These are phyloP conservation scores for Brotula barbata DNA, from an alignment of 2,797 vertebrate species.

Conservation along the genomic window DNA sequence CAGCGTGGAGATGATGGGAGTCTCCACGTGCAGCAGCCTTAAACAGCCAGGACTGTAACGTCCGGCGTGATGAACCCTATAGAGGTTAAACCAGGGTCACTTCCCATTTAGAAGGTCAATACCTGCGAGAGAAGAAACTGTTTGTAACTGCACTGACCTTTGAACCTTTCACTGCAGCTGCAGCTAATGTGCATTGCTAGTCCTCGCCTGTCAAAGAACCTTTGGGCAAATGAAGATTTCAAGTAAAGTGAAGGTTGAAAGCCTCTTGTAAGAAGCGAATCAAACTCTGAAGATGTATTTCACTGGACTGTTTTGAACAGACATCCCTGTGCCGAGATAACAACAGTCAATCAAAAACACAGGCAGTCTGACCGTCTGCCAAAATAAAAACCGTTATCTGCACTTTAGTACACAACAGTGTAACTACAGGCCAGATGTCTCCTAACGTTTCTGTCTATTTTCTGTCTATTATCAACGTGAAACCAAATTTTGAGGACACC, in stretches of 20 bases:
- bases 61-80: neutral
- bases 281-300: slow-evolving; percentile 27
- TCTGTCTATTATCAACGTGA: no score
- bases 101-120: slow-evolving; percentile 28
- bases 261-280: slow-evolving; percentile 53
- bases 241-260: slow-evolving; percentile 51
- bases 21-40: slow-evolving; percentile 7
- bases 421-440: no score
- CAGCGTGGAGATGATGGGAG: neutral
- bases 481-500: no score
- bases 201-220: slow-evolving; percentile 36
- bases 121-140: slow-evolving; percentile 10
- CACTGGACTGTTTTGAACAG: slow-evolving; percentile 30
- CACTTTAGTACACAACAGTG: no score
- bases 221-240: slow-evolving; percentile 56
- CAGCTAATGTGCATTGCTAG: neutral
- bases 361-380: slow-evolving; percentile 27
- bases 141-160: neutral
- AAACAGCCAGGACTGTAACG: slow-evolving; percentile 9
- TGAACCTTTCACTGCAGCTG: neutral
- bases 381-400: no score
- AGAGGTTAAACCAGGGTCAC: neutral
- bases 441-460: no score
- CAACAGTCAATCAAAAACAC: slow-evolving; percentile 40
- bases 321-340: slow-evolving; percentile 36